Percentiles rank a stretch among this genome's conserved stretches.
phyloP scores from a whole-genome alignment of 2,888 invertebrate genomes.

The Oligia strigilis region DNA sequence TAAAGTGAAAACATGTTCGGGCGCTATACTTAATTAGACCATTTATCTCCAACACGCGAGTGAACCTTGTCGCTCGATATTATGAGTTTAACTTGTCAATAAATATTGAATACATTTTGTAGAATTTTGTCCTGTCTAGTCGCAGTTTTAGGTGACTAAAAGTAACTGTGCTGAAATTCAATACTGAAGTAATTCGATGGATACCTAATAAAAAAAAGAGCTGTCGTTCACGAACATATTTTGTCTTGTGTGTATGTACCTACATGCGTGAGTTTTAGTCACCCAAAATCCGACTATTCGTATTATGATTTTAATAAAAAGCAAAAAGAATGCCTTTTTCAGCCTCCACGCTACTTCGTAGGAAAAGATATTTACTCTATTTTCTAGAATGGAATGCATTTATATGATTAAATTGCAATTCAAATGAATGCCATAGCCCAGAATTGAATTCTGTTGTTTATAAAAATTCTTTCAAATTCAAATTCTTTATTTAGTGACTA shows the following conservation, averaged over 20 bases:
- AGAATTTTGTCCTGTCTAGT: neutral
- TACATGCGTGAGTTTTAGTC: neutral
- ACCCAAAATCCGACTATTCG: neutral
- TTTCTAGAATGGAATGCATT: constrained; percentile 7
- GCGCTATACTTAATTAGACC: constrained; percentile 78
- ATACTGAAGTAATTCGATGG: neutral
- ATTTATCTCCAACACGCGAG: constrained; percentile 76
- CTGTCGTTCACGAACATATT: neutral
- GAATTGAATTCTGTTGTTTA: constrained; percentile 30
- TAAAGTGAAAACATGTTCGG: constrained; percentile 81
- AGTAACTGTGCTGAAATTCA: constrained; percentile 2
- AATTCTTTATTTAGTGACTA: constrained; percentile 43
- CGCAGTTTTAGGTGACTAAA: neutral
- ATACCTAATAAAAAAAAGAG: neutral
- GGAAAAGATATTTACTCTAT: neutral
- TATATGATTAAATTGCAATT: neutral
- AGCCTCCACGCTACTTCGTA: neutral
- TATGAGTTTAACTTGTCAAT: neutral
- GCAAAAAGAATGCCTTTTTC: neutral
- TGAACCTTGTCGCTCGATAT: constrained; percentile 30
- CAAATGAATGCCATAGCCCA: constrained; percentile 11
- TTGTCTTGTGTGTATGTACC: neutral
- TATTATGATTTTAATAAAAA: neutral
- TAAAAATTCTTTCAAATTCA: constrained; percentile 29
- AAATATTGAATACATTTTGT: constrained; percentile 2